Evolutionary conservation across 2,888 invertebrate species (phyloP), one percentile per base, ranked within the genome.

Genomic region (Athalia rosae): DNA sequence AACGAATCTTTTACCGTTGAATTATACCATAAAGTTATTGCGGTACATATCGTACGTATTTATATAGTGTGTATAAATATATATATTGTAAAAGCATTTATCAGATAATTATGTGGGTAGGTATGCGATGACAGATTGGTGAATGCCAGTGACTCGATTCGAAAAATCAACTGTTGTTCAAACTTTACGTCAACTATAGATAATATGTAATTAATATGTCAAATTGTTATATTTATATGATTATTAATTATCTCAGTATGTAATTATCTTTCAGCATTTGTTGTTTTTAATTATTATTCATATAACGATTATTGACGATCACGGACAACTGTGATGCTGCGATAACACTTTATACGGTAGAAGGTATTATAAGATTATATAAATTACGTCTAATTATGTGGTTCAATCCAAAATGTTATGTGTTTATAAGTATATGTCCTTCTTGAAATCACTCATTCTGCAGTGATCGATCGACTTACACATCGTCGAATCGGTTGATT

Each of bases 61-160:
- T n/a, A n/a, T 28, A 28, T 28, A 28, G 28, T 28, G 28, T 28
- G 28, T 28, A 28, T 28, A 28, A 28, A 28, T 28, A 28, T 28
- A 28, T 28, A 28, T 66, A 6, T 62, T 28, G 62, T 9, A 66
- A 48, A 13, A 66, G 66, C 9, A 48, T 48, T 66, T 15, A 47
- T 48, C 48, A 66, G 66, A 47, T 66, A 48, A 13, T 62, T 62
- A 62, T 47, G 28, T 48, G 66, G 47, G 28, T 28, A 28, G 28
- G 28, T 28, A 28, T 28, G 28, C 2, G 28, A 28, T 28, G 28
- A 28, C 28, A 28, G 28, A 28, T 28, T 47, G 66, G 66, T 48
- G 66, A 50, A 66, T 47, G 66, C 66, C 66, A 66, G 47, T 66
- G 66, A 66, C 66, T 66, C 66, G 66, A 50, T 64, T 64, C 64